A percentile compares a stretch with the other conserved stretches of the same genome.
phyloP scores from a whole-genome alignment of 2,888 invertebrate genomes.

The Zygogramma bicolorata region DNA sequence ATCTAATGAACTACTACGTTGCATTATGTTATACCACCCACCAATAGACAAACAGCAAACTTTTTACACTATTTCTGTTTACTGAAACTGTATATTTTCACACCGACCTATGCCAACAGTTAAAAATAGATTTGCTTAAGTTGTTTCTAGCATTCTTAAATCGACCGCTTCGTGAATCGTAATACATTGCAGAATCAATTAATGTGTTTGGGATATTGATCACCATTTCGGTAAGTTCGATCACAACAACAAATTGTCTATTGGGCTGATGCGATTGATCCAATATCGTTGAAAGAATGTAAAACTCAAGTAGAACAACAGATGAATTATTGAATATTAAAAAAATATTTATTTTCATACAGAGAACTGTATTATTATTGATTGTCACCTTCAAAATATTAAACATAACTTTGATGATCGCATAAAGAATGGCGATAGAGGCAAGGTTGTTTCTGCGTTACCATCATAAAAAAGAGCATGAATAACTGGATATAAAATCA shows the following conservation, averaged over 20 bases:
- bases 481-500: not conserved
- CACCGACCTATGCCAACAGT: slow-evolving; percentile 46
- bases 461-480: not conserved
- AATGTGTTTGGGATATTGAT: not conserved
- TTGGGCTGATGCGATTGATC: too few species aligned
- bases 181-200: not conserved
- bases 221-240: too few species aligned
- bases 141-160: slow-evolving; percentile 16
- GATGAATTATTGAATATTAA: not conserved
- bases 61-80: slow-evolving; percentile 1
- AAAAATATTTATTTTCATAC: not conserved
- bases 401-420: not conserved
- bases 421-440: not conserved
- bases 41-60: not conserved
- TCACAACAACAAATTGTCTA: too few species aligned
- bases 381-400: not conserved
- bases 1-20: too few species aligned
- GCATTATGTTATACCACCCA: too few species aligned
- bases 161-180: not conserved
- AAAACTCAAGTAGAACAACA: too few species aligned
- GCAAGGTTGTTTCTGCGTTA: not conserved
- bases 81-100: slow-evolving; percentile 32
- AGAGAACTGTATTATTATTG: too few species aligned
- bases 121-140: slow-evolving; percentile 46
- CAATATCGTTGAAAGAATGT: too few species aligned